phyloP scores from a whole-genome alignment of 2,888 invertebrate genomes.

The Sphaerophoria rueppellii region DNA sequence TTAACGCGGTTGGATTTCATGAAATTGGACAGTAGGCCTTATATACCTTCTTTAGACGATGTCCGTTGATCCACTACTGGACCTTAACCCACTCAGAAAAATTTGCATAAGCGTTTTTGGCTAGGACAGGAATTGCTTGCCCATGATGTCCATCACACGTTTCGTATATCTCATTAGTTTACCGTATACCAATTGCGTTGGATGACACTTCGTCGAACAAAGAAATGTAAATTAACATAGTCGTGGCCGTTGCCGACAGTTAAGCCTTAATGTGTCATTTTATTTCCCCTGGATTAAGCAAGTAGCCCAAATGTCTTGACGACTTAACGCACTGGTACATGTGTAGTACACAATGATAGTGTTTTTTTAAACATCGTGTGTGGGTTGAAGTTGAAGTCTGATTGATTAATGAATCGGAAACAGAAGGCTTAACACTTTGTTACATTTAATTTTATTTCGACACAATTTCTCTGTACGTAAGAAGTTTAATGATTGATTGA shows the following conservation, averaged over 20 bases:
- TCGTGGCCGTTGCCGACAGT: conserved; percentile 19
- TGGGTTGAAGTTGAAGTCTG: conserved; percentile 6
- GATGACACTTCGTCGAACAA: conserved; percentile 37
- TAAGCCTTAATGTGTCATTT: conserved; percentile 25
- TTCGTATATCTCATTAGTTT: background rate
- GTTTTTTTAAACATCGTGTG: background rate
- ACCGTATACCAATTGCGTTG: conserved; percentile 27
- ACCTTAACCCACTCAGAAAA: conserved; percentile 28
- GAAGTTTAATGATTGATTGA: conserved; percentile 7
- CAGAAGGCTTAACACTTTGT: conserved; percentile 14
- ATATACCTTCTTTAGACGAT: background rate
- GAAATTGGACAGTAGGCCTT: no score
- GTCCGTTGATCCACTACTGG: background rate
- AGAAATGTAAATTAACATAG: conserved; percentile 52
- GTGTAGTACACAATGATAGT: no score
- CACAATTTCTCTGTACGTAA: background rate
- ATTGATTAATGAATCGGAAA: conserved; percentile 23
- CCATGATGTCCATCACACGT: background rate
- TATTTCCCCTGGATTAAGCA: conserved; percentile 20
- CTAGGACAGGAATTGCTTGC: background rate
- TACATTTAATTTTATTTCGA: conserved; percentile 21
- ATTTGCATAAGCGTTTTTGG: conserved; percentile 6
- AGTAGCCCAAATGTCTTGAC: conserved; percentile 10
- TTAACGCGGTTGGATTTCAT: background rate
- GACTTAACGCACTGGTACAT: background rate